These are phyloP conservation scores for Halocaridina rubra DNA, from an alignment of 2,888 invertebrate genomes.

Conservation along the genomic window DNA sequence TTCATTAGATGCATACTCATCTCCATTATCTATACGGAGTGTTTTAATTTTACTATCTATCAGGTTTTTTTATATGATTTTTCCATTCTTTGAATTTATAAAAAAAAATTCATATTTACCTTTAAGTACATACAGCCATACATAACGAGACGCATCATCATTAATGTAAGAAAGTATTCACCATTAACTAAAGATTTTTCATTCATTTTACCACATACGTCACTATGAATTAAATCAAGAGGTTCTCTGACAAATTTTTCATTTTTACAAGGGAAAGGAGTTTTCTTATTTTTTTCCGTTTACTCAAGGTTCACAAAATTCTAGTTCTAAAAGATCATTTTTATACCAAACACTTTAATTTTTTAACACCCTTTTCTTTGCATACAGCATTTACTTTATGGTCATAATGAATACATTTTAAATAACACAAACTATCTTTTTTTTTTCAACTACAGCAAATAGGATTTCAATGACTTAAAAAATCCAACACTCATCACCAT, in stretches of 20 bases:
- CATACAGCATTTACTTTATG: conserved; percentile 17
- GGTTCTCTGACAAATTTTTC: conserved; percentile 12
- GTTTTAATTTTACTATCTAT: conserved; percentile 22
- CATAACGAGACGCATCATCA: conserved; percentile 28
- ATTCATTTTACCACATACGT: conserved; percentile 25
- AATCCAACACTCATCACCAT: conserved; percentile 6
- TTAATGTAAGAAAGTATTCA: conserved; percentile 21
- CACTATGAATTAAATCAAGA: conserved; percentile 19
- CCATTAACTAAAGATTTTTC: conserved; percentile 16
- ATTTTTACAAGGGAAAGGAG: conserved; percentile 11
- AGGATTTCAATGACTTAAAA: conserved; percentile 4
- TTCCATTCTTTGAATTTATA: conserved; percentile 24
- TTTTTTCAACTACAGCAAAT: conserved; percentile 1
- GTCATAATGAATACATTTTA: conserved; percentile 8
- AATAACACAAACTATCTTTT: conserved; percentile 20
- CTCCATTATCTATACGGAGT: conserved; percentile 23
- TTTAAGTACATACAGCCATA: conserved; percentile 35
- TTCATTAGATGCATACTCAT: conserved; percentile 16
- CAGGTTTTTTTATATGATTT: conserved; percentile 2
- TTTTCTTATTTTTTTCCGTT: conserved; percentile 15
- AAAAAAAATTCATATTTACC: conserved; percentile 25
- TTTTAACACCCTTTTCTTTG: background rate
- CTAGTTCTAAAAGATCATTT: conserved; percentile 13
- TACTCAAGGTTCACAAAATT: conserved; percentile 22
- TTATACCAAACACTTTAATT: conserved; percentile 17